Evolutionary conservation across 2,797 vertebrate species (phyloP).

Genomic region (Adrianichthys oophorus): DNA sequence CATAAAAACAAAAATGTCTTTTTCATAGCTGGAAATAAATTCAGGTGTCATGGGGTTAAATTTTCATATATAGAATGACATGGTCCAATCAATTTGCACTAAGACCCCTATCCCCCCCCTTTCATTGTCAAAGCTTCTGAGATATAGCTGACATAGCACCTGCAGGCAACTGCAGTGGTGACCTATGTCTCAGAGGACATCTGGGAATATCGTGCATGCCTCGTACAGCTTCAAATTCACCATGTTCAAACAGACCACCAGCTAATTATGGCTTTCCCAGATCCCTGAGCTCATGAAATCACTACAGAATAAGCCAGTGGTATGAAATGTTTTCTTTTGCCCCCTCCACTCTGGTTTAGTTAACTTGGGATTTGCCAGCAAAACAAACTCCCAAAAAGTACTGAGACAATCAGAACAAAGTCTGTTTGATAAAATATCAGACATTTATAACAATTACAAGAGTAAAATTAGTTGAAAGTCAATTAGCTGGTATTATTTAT

Average conservation of each 20-base stretch:
- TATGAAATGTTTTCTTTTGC: constrained; percentile 67
- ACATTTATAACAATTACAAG: constrained; percentile 20
- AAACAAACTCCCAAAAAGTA: constrained; percentile 51
- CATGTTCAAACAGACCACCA: constrained; percentile 87
- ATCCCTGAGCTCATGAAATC: constrained; percentile 70
- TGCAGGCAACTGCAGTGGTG: constrained; percentile 81
- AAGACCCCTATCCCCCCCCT: constrained; percentile 18
- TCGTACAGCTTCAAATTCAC: constrained; percentile 88
- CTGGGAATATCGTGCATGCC: constrained; percentile 94
- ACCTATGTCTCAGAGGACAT: constrained; percentile 89
- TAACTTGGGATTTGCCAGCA: constrained; percentile 53
- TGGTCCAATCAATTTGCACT: constrained; percentile 17
- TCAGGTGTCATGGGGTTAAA: neutral
- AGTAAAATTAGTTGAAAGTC: constrained; percentile 1
- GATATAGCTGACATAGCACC: constrained; percentile 75
- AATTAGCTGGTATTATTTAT: neutral
- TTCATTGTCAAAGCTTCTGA: constrained; percentile 31
- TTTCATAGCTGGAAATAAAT: no score
- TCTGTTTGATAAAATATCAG: constrained; percentile 26
- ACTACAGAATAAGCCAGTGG: constrained; percentile 49
- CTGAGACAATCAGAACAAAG: constrained; percentile 33
- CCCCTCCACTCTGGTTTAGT: constrained; percentile 49
- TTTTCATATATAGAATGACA: constrained; percentile 5
- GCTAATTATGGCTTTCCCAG: constrained; percentile 81
- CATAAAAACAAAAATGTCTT: no score